phyloP scores from a whole-genome alignment of 2,113 vertebrate species.

The Montifringilla adamsi region DNA sequence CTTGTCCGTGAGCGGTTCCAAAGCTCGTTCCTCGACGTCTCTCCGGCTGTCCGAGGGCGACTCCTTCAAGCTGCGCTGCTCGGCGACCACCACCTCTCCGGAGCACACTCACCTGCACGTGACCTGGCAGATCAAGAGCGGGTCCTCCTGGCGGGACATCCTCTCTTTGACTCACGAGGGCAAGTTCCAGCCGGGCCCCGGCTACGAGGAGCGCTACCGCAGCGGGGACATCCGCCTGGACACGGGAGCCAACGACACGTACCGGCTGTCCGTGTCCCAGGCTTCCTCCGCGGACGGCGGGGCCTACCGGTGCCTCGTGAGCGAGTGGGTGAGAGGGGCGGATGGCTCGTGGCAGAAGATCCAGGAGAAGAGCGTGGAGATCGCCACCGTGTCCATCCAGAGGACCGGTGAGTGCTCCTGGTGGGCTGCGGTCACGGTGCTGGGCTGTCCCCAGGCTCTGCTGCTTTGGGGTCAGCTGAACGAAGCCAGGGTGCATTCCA shows the following conservation, averaged over 20 bases:
- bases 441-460: not conserved
- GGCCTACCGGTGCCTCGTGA: slow-evolving; percentile 82
- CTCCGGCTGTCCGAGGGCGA: slow-evolving; percentile 79
- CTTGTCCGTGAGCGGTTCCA: slow-evolving; percentile 72
- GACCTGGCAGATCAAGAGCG: slow-evolving; percentile 81
- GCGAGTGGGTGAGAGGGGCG: slow-evolving; percentile 83
- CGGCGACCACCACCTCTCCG: slow-evolving; percentile 63
- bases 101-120: slow-evolving; percentile 86
- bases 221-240: slow-evolving; percentile 81
- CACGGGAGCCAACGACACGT: slow-evolving; percentile 73
- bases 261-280: slow-evolving; percentile 77
- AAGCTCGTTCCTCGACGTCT: not conserved
- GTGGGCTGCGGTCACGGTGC: not conserved
- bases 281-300: slow-evolving; percentile 75
- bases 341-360: slow-evolving; percentile 84
- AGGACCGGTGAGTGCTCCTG: slow-evolving; percentile 78
- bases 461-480: not conserved
- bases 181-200: slow-evolving; percentile 67
- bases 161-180: slow-evolving; percentile 82
- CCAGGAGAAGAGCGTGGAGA: slow-evolving; percentile 80
- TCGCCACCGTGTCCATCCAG: slow-evolving; percentile 78
- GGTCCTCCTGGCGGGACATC: slow-evolving; percentile 55
- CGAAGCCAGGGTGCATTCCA: not conserved
- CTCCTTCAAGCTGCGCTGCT: slow-evolving; percentile 84
- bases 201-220: slow-evolving; percentile 77